Conservation (phyloP, 2,888 invertebrate species). For the Allacma fusca region DNA sequence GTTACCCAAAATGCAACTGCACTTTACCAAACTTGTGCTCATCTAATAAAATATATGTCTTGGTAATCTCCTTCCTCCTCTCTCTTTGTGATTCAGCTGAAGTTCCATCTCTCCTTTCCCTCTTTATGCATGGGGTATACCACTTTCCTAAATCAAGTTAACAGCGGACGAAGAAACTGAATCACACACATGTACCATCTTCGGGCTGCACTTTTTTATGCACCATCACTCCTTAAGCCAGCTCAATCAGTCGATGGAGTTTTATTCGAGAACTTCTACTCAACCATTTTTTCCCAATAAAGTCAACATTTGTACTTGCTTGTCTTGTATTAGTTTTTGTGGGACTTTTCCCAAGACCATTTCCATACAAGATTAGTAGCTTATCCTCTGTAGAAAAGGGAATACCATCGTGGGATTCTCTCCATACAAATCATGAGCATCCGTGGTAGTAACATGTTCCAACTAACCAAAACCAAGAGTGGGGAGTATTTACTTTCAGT, state of each 20-base stretch:
- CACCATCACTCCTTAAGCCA: not conserved
- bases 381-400: not conserved
- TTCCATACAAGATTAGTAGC: slow-evolving; percentile 10
- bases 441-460: not conserved
- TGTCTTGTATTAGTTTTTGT: too few species aligned
- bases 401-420: too few species aligned
- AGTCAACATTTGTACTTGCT: slow-evolving; percentile 34
- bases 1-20: slow-evolving; percentile 1
- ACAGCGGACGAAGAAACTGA: not conserved
- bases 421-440: too few species aligned
- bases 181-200: slow-evolving; percentile 4
- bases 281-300: slow-evolving; percentile 23
- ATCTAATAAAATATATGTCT: not conserved
- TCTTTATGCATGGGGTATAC: not conserved
- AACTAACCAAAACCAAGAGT: not conserved
- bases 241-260: slow-evolving; percentile 5
- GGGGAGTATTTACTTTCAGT: not conserved
- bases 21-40: slow-evolving; percentile 16
- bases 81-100: slow-evolving; percentile 5
- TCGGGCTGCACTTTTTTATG: not conserved
- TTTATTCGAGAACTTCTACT: slow-evolving; percentile 29
- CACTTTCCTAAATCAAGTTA: not conserved
- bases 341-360: not conserved
- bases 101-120: slow-evolving; percentile 14
- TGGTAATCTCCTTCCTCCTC: not conserved